Evolutionary conservation across 2,797 vertebrate species (phyloP).

Genomic region (Phalanger gymnotis): DNA sequence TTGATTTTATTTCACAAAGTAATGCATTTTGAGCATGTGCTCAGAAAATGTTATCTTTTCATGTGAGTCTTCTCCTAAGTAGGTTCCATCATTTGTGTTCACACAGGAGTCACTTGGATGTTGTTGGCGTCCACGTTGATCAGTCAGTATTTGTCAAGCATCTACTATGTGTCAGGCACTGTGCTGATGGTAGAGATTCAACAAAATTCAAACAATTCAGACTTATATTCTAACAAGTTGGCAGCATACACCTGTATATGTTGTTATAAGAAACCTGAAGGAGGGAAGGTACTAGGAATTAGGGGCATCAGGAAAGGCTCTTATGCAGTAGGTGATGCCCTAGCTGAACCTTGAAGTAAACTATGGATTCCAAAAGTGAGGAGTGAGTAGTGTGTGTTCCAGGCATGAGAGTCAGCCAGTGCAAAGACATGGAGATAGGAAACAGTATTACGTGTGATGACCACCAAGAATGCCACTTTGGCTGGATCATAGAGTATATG

Average conservation of each 20-base stretch:
- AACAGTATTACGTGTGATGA: background rate
- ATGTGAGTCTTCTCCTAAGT: background rate
- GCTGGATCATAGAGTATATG: background rate
- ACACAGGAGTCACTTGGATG: background rate
- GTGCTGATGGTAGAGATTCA: background rate
- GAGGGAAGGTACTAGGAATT: background rate
- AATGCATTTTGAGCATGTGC: background rate
- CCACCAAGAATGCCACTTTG: background rate
- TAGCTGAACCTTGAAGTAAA: background rate
- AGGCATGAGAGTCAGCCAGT: background rate
- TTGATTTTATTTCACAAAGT: background rate
- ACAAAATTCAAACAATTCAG: background rate
- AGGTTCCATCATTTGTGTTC: background rate
- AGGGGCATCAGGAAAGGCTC: background rate
- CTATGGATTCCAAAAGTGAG: background rate
- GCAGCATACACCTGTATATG: background rate
- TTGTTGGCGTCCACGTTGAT: background rate
- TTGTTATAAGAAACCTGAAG: background rate
- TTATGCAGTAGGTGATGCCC: background rate
- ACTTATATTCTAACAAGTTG: background rate
- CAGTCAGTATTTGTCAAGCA: background rate
- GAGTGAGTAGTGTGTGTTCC: background rate
- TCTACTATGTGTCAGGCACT: background rate
- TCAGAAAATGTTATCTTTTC: background rate
- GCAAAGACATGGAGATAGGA: background rate